Base-by-base conservation (phyloP, 2,797 vertebrate species). In the Arnoldichthys spilopterus region DNA sequence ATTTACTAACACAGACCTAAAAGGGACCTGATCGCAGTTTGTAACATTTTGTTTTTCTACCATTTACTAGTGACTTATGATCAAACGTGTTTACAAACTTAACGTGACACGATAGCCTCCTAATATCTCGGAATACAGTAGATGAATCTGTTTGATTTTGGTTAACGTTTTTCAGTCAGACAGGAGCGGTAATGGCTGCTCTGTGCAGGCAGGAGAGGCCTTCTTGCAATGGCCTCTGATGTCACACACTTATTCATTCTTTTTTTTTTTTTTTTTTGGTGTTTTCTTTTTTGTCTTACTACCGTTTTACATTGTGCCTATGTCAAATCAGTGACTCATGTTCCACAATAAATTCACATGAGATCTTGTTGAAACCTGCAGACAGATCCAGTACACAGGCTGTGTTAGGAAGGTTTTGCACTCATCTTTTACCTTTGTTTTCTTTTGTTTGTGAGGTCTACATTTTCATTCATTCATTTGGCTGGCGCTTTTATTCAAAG, bases 331-430 rank as follows among this genome's bases (percentile, higher is more conserved):
- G 61, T 77, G 77, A 76, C 72, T 72, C 43, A 24, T 11, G 22
- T 71, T 58, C 76, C 30, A 40, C 34, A 2, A 37, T 80, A 76
- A 82, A 59, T 73, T 11, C 45, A 45, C 54, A 26, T 20, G 56
- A 54, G 49, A 58, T 81, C 69, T 71, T 73, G 68, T 62, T 45
- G 56, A 66, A 72, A 70, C 77, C 76, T 18, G 77, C 62, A 79
- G 47, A 64, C n/a, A 58, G 53, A 77, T 45, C 47, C 47, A 72
- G 43, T 67, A 34, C 8, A 59, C 6, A 30, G 40, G 51, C 51
- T 49, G 63, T 20, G 1, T 34, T 62, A 37, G 49, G 67, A 40
- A 54, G 18, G 47, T 22, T 11, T 26, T 37, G n/a, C 3, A 28
- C 40, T 71, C 70, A n/a, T n/a, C n/a, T n/a, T n/a, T 15, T 15